Base-by-base conservation (phyloP, 2,113 vertebrate genomes). In the Circaetus cinerascens region DNA sequence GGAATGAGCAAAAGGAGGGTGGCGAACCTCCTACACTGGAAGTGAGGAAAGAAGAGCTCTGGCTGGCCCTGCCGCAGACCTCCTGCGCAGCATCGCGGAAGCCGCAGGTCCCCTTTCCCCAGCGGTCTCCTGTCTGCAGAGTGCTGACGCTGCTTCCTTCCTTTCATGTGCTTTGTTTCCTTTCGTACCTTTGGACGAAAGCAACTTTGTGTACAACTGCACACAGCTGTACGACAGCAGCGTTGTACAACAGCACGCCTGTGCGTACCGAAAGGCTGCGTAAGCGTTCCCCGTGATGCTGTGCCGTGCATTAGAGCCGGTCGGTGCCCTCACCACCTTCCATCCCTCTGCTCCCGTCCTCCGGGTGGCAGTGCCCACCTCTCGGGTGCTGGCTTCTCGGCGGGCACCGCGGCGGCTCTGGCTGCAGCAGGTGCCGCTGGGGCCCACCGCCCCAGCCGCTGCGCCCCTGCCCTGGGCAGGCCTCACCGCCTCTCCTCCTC, bases 11-110 rank as follows among this genome's bases (percentile, higher is more conserved):
- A 79, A 92, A 83, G 72, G 50, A 86, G 57, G 46, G 64, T 74
- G 83, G 79, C 27, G 55, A 88, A 74, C 20, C 50, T 82, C 53
- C 62, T 53, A 20, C n/a, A 50, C 0, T 62, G 67, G 50, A 69
- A 88, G 53, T 4, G 2, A 50, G 74, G 68, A 71, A 72, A 59
- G 46, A 51, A 85, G 74, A 62, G 82, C 53, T 83, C 78, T 78
- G 78, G 41, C 92, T 55, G 34, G 53, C 79, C 88, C 95, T 90
- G 85, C 77, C 81, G 5, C 69, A 45, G 95, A 38, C 86, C 64
- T 84, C 83, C 88, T n/a, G 72, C 2, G 21, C 67, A 25, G 87
- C 59, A 25, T 8, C 9, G 3, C 27, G 7, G 93, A 66, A 93
- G 72, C 0, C 3, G 7, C 73, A 30, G 68, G 45, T 81, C 75